phyloP scores from a whole-genome alignment of 2,888 invertebrate species.

The Cabera pusaria region DNA sequence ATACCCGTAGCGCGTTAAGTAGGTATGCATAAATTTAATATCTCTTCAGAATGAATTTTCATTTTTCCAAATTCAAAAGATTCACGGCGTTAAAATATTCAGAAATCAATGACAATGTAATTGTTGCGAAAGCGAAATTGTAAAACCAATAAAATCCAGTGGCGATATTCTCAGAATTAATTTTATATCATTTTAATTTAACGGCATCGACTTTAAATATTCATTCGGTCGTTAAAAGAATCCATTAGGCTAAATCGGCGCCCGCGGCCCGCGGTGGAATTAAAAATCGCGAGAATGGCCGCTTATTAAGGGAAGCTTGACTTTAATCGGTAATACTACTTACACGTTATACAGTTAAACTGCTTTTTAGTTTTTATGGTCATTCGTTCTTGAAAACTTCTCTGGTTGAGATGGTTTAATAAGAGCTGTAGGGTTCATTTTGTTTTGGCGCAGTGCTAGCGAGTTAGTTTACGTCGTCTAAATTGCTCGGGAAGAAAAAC shows the following conservation, averaged over 20 bases:
- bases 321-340: constrained; percentile 27
- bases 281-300: constrained; percentile 50
- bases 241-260: constrained; percentile 64
- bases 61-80: constrained; percentile 23
- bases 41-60: constrained; percentile 23
- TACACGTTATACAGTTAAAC: constrained; percentile 28
- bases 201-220: constrained; percentile 62
- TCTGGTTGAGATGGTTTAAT: constrained; percentile 1
- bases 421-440: background rate
- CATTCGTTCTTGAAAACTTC: constrained; percentile 17
- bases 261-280: constrained; percentile 43
- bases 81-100: constrained; percentile 33
- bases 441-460: too few species aligned
- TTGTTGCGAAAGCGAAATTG: constrained; percentile 37
- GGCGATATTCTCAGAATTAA: constrained; percentile 47
- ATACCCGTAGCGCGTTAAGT: constrained; percentile 4
- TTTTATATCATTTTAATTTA: constrained; percentile 67
- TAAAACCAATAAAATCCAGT: constrained; percentile 43
- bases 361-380: constrained; percentile 29
- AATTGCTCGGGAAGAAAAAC: constrained; percentile 16
- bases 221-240: constrained; percentile 66
- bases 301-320: constrained; percentile 34
- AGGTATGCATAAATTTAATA: constrained; percentile 26
- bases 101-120: constrained; percentile 40
- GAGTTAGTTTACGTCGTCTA: constrained; percentile 11